Percentiles rank a stretch among this genome's conserved stretches.
Conservation (phyloP, 2,797 vertebrate genomes). For the Pitangus sulphuratus region DNA sequence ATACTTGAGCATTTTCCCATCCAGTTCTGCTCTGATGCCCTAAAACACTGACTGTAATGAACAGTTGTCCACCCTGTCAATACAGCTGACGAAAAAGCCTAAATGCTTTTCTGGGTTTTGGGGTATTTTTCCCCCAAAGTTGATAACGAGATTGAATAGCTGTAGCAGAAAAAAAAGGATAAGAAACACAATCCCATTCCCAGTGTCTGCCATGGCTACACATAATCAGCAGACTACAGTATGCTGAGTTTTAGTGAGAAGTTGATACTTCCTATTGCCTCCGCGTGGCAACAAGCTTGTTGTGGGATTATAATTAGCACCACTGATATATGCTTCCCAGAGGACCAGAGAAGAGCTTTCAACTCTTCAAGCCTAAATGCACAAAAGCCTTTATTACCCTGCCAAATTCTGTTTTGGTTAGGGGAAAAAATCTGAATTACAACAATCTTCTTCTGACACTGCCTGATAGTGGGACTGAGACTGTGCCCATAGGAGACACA, state of each 20-base stretch:
- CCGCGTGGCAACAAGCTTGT: background rate
- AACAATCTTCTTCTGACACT: background rate
- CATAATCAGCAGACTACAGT: background rate
- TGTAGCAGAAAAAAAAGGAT: background rate
- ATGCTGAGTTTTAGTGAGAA: background rate
- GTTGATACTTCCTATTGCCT: conserved; percentile 9
- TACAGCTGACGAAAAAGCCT: background rate
- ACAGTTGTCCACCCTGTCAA: background rate
- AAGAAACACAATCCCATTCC: background rate
- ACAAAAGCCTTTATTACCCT: background rate
- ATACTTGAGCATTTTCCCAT: background rate
- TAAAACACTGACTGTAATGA: rapidly evolving
- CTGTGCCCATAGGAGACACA: background rate
- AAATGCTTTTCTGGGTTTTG: background rate
- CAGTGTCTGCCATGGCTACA: background rate
- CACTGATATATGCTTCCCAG: background rate
- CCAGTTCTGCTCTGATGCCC: background rate
- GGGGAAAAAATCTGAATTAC: background rate
- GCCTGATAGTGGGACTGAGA: background rate
- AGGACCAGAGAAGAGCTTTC: conserved; percentile 18
- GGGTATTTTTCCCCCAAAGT: background rate
- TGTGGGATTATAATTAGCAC: conserved; percentile 15
- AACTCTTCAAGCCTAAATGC: background rate
- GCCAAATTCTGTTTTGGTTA: background rate
- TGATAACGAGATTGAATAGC: background rate